Evolutionary conservation across 1,140 invertebrate genomes (phyloP).

Genomic region (Drosophila busckii): DNA sequence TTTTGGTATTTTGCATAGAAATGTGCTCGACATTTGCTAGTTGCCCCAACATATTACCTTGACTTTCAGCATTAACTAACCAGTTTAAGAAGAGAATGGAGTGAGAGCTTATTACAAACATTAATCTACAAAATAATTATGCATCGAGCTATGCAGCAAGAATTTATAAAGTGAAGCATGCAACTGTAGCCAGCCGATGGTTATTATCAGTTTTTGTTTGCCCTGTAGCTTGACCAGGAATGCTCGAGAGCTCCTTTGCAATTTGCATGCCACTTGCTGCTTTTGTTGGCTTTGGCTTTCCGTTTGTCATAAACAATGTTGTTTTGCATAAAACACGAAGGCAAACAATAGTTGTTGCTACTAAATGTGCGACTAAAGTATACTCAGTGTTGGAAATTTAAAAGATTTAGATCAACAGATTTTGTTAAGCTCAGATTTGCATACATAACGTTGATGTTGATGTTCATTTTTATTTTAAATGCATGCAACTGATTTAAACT

Average conservation of each 20-base stretch:
- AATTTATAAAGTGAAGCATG: too few species aligned
- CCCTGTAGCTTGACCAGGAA: constrained; percentile 39
- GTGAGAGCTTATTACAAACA: too few species aligned
- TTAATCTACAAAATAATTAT: too few species aligned
- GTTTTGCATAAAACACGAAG: constrained; percentile 57
- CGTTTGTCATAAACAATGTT: constrained; percentile 54
- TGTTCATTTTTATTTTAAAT: too few species aligned
- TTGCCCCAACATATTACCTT: constrained; percentile 37
- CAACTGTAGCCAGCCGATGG: too few species aligned
- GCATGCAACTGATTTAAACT: too few species aligned
- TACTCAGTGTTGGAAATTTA: constrained; percentile 8
- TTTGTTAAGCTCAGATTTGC: too few species aligned
- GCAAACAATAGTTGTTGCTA: constrained; percentile 1
- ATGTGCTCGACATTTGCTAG: constrained; percentile 41
- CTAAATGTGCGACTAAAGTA: background rate
- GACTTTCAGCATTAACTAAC: constrained; percentile 32
- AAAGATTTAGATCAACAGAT: too few species aligned
- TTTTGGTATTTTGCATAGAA: constrained; percentile 59
- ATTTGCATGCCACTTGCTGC: constrained; percentile 33
- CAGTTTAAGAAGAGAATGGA: too few species aligned
- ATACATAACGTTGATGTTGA: too few species aligned
- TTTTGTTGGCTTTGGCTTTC: constrained; percentile 20
- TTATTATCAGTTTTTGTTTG: constrained; percentile 38
- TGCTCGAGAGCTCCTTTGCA: constrained; percentile 32
- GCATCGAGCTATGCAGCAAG: too few species aligned